These are phyloP conservation scores for Zaprionus vittiger DNA, from an alignment of 1,140 invertebrate species.

Conservation along the genomic window DNA sequence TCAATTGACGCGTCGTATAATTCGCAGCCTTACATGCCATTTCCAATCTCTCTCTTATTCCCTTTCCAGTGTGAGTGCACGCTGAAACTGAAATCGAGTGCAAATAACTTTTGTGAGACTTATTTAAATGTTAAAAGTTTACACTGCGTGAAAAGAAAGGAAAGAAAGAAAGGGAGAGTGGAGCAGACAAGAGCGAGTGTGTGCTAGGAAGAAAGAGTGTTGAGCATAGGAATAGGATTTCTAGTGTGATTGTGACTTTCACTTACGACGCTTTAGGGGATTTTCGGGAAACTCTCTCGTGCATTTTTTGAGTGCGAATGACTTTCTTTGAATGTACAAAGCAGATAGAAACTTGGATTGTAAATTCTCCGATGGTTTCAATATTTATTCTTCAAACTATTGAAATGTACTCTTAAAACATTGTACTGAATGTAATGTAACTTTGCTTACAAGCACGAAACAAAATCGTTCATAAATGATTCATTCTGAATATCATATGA, in stretches of 20 bases:
- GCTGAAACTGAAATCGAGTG: slow-evolving; percentile 54
- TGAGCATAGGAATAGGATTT: not conserved
- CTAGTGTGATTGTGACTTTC: not conserved
- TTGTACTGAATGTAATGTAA: not conserved
- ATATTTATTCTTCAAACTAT: not conserved
- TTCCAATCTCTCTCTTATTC: not conserved
- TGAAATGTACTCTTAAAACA: not conserved
- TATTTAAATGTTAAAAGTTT: slow-evolving; percentile 72
- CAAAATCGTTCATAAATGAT: too few species aligned
- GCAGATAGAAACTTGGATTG: not conserved
- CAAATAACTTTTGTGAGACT: slow-evolving; percentile 64
- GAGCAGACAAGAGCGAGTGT: not conserved
- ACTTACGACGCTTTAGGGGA: not conserved
- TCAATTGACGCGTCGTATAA: slow-evolving; percentile 6
- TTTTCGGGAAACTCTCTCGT: not conserved
- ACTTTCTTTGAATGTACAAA: not conserved
- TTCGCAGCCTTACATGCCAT: slow-evolving; percentile 5
- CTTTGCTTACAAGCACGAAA: too few species aligned
- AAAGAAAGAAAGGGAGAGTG: not conserved
- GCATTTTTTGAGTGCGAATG: not conserved
- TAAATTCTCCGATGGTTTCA: not conserved
- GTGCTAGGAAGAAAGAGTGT: not conserved
- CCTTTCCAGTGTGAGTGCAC: not conserved
- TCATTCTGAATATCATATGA: not conserved
- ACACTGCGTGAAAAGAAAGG: not conserved